These are phyloP conservation scores for Gnatocerus cornutus DNA, from an alignment of 2,888 invertebrate species.

Conservation along the genomic window DNA sequence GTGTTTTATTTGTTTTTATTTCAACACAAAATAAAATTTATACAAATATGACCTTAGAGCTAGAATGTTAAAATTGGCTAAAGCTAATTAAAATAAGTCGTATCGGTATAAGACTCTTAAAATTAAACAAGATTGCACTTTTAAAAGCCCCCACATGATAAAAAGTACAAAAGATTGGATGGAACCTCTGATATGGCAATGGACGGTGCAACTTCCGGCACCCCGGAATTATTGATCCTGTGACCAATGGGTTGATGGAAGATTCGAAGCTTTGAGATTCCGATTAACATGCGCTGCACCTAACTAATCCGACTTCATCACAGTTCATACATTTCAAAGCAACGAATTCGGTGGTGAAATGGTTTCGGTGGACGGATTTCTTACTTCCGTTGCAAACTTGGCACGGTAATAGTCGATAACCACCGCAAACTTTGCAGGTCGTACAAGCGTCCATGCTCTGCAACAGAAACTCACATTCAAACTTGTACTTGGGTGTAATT, in stretches of 20 bases:
- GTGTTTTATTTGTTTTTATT: slow-evolving; percentile 37
- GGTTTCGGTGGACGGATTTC: slow-evolving; percentile 94
- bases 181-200: slow-evolving; percentile 40
- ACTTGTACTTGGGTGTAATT: slow-evolving; percentile 3
- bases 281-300: slow-evolving; percentile 86
- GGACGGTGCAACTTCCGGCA: slow-evolving; percentile 43
- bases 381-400: slow-evolving; percentile 96
- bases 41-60: slow-evolving; percentile 20
- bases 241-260: slow-evolving; percentile 30
- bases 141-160: slow-evolving; percentile 12
- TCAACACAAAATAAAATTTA: slow-evolving; percentile 46
- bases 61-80: slow-evolving; percentile 15
- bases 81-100: slow-evolving; percentile 45
- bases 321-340: slow-evolving; percentile 96
- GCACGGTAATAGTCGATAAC: slow-evolving; percentile 93
- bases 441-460: slow-evolving; percentile 87
- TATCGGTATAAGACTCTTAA: slow-evolving; percentile 41
- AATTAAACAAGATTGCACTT: slow-evolving; percentile 38
- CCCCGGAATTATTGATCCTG: slow-evolving; percentile 17
- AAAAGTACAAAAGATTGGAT: slow-evolving; percentile 19
- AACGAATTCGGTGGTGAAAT: slow-evolving; percentile 95
- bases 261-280: slow-evolving; percentile 38
- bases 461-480: slow-evolving; percentile 64
- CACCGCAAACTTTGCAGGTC: slow-evolving; percentile 92
- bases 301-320: slow-evolving; percentile 94